These are phyloP conservation scores for Manis crassicaudata DNA, from an alignment of 2,797 vertebrate genomes.

Conservation along the genomic window DNA sequence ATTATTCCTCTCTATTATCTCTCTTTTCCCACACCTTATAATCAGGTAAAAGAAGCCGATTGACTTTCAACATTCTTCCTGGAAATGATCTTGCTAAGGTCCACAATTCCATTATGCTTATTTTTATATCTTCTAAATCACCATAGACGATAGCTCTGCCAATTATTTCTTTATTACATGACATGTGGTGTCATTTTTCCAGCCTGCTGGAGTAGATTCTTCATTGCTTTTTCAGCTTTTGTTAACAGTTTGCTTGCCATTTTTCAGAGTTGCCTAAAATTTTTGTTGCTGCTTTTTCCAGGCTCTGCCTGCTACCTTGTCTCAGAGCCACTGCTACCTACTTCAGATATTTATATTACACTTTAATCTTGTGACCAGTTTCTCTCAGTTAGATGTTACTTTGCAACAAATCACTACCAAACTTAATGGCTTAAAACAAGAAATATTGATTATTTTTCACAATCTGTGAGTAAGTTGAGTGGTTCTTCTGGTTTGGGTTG, in stretches of 20 bases:
- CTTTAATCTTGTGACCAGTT: neutral
- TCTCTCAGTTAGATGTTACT: constrained; percentile 14
- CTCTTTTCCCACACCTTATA: neutral
- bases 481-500: neutral
- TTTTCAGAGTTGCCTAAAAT: neutral
- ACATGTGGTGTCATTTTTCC: neutral
- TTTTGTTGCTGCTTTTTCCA: neutral
- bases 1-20: neutral
- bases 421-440: neutral
- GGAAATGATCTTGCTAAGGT: neutral
- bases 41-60: constrained; percentile 1
- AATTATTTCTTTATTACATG: neutral
- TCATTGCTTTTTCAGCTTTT: neutral
- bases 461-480: neutral
- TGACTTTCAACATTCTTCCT: neutral
- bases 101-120: constrained; percentile 12
- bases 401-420: neutral
- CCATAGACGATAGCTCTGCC: neutral
- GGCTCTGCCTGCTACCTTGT: neutral
- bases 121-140: constrained; percentile 1
- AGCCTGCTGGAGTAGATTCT: neutral
- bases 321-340: neutral
- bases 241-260: neutral
- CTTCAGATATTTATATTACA: neutral
- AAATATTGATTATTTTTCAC: neutral